Evolutionary conservation across 2,113 vertebrate species (phyloP).

Genomic region (Sander vitreus): DNA sequence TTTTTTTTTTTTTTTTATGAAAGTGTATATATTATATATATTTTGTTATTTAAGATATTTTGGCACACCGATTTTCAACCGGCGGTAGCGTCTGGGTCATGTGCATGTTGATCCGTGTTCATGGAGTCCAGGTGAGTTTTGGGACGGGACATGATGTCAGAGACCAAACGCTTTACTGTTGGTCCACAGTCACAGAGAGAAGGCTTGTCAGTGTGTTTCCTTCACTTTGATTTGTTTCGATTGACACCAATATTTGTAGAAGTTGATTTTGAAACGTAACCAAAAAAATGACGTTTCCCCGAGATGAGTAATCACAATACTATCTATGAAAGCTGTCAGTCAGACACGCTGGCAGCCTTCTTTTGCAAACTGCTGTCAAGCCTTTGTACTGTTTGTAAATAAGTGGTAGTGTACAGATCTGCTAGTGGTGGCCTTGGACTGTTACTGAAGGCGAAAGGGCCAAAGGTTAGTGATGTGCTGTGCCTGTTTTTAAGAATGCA

Average conservation of each 20-base stretch:
- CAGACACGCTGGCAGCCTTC: constrained; percentile 44
- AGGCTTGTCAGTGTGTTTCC: constrained; percentile 28
- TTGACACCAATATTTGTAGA: constrained; percentile 2
- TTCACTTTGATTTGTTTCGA: neutral
- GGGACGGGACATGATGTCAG: constrained; percentile 24
- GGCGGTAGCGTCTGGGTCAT: constrained; percentile 28
- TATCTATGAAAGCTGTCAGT: rapidly evolving
- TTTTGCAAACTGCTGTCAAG: constrained; percentile 65
- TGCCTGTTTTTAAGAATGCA: constrained; percentile 65
- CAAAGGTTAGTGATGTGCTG: constrained; percentile 64
- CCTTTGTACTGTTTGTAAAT: constrained; percentile 65
- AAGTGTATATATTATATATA: constrained; percentile 81
- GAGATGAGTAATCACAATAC: neutral
- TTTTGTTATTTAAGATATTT: constrained; percentile 83
- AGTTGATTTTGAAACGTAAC: neutral
- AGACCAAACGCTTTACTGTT: constrained; percentile 35
- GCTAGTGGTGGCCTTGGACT: constrained; percentile 42
- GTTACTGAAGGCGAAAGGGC: constrained; percentile 46
- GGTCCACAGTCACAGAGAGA: constrained; percentile 20
- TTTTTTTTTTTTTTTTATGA: constrained; percentile 26
- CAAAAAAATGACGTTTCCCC: neutral
- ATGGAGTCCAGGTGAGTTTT: constrained; percentile 37
- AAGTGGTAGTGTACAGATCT: constrained; percentile 53
- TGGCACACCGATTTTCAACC: constrained; percentile 55
- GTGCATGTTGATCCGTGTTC: constrained; percentile 46